phyloP scores from a whole-genome alignment of 2,113 vertebrate genomes.

The Haemorhous mexicanus region DNA sequence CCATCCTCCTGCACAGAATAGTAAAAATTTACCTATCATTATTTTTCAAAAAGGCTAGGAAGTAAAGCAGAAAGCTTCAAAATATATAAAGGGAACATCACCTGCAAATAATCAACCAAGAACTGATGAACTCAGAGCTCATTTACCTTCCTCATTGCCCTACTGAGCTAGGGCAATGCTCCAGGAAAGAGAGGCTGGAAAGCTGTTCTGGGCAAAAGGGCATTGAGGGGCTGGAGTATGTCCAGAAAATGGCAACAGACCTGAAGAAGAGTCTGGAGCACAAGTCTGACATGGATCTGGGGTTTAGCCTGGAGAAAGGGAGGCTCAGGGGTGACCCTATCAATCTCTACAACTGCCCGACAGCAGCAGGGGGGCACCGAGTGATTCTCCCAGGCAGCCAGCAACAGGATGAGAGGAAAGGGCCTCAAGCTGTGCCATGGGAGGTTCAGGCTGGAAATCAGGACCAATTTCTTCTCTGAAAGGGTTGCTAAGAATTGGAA shows the following conservation, averaged over 20 bases:
- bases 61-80: neutral
- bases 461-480: neutral
- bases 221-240: neutral
- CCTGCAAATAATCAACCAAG: neutral
- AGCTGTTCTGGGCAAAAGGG: neutral
- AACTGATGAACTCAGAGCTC: neutral
- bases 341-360: neutral
- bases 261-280: neutral
- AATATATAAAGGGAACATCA: neutral
- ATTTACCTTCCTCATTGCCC: neutral
- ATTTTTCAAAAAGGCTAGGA: neutral
- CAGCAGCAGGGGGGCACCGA: fast-evolving
- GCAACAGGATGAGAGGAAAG: fast-evolving
- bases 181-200: neutral
- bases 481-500: neutral
- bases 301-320: neutral
- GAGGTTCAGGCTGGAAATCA: neutral
- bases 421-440: neutral
- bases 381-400: neutral
- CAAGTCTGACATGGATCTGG: neutral
- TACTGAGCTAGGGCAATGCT: neutral
- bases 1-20: neutral
- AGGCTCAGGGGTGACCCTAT: neutral
- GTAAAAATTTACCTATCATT: neutral
- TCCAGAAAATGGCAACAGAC: neutral